These are phyloP conservation scores for Melangyna quadrimaculata DNA, from an alignment of 2,888 invertebrate species.

Conservation along the genomic window DNA sequence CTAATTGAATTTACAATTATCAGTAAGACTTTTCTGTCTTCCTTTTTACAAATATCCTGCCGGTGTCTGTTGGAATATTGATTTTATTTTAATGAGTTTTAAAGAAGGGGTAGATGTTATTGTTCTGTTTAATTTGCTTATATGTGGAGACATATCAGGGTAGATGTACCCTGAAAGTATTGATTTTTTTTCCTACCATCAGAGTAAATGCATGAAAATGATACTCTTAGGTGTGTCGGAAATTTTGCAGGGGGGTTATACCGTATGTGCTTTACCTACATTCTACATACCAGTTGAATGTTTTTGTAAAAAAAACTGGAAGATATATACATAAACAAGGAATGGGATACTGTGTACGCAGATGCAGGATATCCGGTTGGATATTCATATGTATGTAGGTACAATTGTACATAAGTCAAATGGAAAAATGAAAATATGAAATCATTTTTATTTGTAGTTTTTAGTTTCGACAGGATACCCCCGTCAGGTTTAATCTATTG, in stretches of 20 bases:
- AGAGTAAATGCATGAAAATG: neutral
- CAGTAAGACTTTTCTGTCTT: neutral
- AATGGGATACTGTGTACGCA: slow-evolving; percentile 38
- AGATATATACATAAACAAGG: neutral
- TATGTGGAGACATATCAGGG: no score
- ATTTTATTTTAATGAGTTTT: slow-evolving; percentile 10
- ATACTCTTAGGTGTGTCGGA: neutral
- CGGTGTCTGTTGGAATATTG: neutral
- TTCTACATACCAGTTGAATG: slow-evolving; percentile 55
- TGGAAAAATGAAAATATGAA: slow-evolving; percentile 18
- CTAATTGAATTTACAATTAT: slow-evolving; percentile 56
- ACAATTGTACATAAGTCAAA: neutral
- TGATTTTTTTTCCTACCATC: slow-evolving; percentile 41
- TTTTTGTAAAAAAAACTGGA: slow-evolving; percentile 8
- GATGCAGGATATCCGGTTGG: slow-evolving; percentile 46
- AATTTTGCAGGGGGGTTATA: neutral
- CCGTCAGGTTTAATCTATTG: no score
- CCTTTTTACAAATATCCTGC: neutral
- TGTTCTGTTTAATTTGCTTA: neutral
- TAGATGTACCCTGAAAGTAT: slow-evolving; percentile 33
- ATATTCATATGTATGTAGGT: neutral
- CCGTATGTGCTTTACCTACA: no score
- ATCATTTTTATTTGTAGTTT: neutral
- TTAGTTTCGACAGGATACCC: no score
- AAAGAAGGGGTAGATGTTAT: neutral